Conservation (phyloP, 2,888 invertebrate species). For the Limnephilus marmoratus region DNA sequence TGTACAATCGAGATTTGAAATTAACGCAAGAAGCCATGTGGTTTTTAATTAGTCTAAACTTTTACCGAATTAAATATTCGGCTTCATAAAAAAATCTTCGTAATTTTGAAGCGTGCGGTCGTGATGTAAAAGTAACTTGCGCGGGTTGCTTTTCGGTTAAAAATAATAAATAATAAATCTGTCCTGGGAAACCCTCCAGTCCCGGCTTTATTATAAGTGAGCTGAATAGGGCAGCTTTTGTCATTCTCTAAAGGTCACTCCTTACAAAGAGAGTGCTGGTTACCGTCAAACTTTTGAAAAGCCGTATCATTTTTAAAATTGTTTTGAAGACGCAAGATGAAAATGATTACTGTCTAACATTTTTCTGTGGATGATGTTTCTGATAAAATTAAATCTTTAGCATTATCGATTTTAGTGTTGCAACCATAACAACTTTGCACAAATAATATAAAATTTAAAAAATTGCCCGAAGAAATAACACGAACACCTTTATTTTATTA, state of each 20-base stretch:
- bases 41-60: background rate
- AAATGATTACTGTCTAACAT: background rate
- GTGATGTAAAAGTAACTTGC: background rate
- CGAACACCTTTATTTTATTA: too few relatives aligned
- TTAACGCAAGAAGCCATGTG: background rate
- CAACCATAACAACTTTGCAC: too few relatives aligned
- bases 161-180: constrained; percentile 37
- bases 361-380: background rate
- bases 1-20: background rate
- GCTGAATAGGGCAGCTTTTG: constrained; percentile 24
- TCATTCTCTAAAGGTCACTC: constrained; percentile 9
- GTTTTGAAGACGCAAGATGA: background rate
- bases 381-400: too few relatives aligned
- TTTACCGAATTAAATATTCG: background rate
- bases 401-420: too few relatives aligned
- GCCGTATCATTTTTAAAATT: background rate
- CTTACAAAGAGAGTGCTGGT: background rate
- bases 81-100: background rate
- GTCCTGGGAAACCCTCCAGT: background rate
- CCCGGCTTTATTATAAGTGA: constrained; percentile 19
- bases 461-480: too few relatives aligned
- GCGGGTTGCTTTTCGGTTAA: background rate
- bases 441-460: too few relatives aligned
- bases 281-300: background rate
- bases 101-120: background rate